These are phyloP conservation scores for Rhinopomastus cyanomelas DNA, from an alignment of 2,113 vertebrate species.

Conservation along the genomic window DNA sequence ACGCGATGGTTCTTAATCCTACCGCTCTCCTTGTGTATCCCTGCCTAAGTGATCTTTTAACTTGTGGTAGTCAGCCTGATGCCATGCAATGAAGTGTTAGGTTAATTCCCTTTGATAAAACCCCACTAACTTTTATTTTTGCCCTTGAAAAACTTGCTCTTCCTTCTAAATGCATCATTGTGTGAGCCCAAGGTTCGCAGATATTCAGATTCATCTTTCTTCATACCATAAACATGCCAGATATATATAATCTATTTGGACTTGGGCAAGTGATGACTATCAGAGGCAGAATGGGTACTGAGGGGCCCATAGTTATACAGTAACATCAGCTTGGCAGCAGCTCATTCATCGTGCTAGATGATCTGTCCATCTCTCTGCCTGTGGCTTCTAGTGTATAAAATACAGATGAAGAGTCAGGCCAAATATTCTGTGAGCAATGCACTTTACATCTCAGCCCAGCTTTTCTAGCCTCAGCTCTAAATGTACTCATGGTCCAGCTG, in stretches of 20 bases:
- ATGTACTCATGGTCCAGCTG: background rate
- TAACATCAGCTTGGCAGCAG: constrained; percentile 53
- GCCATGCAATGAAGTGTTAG: background rate
- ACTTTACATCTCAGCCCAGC: background rate
- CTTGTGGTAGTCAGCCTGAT: background rate
- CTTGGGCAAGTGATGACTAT: constrained; percentile 64
- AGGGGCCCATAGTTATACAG: constrained; percentile 50
- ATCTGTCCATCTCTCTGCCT: constrained; percentile 53
- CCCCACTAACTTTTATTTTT: constrained; percentile 23
- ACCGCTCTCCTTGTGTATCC: background rate
- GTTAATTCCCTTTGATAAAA: constrained; percentile 50
- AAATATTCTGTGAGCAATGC: background rate
- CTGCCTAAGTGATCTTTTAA: background rate
- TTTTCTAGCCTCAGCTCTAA: background rate
- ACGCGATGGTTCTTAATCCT: background rate
- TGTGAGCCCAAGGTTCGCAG: constrained; percentile 33
- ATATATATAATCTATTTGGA: constrained; percentile 60
- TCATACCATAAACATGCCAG: constrained; percentile 63
- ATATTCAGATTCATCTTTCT: constrained; percentile 65
- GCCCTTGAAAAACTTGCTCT: constrained; percentile 53
- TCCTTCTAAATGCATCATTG: constrained; percentile 45
- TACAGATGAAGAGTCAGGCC: background rate
- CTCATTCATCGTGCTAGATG: constrained; percentile 55
- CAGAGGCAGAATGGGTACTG: constrained; percentile 60
- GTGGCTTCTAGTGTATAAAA: constrained; percentile 25